phyloP scores from a whole-genome alignment of 1,140 invertebrate species.

The Armadillidium nasatum region DNA sequence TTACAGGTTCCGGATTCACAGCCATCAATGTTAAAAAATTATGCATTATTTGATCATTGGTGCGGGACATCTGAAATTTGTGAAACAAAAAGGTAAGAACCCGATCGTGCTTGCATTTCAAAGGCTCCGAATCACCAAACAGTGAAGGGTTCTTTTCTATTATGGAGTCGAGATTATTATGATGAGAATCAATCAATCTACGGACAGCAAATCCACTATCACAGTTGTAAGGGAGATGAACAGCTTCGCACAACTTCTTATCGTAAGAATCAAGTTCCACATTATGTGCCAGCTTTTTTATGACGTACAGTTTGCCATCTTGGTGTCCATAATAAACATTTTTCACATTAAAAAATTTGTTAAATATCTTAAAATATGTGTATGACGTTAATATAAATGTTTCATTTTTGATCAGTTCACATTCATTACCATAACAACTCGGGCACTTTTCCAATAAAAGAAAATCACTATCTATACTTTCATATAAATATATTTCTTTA shows the following conservation, averaged over 20 bases:
- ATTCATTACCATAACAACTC: neutral
- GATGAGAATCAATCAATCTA: neutral
- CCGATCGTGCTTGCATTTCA: slow-evolving; percentile 49
- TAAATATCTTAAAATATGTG: neutral
- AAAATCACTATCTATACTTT: neutral
- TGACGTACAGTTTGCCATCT: slow-evolving; percentile 23
- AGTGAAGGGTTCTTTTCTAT: slow-evolving; percentile 19
- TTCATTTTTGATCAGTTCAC: neutral
- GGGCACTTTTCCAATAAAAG: neutral
- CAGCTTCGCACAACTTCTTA: slow-evolving; percentile 47
- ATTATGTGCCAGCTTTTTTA: slow-evolving; percentile 50
- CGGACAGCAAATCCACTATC: slow-evolving; percentile 21
- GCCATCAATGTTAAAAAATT: slow-evolving; percentile 30
- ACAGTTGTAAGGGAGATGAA: slow-evolving; percentile 17
- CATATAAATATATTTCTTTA: neutral
- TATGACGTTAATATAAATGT: neutral
- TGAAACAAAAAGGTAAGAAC: slow-evolving; percentile 44
- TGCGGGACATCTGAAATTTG: slow-evolving; percentile 16
- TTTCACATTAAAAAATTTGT: slow-evolving; percentile 28
- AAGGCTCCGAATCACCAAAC: slow-evolving; percentile 23
- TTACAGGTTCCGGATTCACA: slow-evolving; percentile 28
- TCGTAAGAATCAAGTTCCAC: slow-evolving; percentile 47
- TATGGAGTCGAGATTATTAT: slow-evolving; percentile 13
- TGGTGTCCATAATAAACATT: slow-evolving; percentile 31
- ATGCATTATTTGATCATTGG: slow-evolving; percentile 13